These are phyloP conservation scores for Araneus ventricosus DNA, from an alignment of 1,140 invertebrate species.

Conservation along the genomic window DNA sequence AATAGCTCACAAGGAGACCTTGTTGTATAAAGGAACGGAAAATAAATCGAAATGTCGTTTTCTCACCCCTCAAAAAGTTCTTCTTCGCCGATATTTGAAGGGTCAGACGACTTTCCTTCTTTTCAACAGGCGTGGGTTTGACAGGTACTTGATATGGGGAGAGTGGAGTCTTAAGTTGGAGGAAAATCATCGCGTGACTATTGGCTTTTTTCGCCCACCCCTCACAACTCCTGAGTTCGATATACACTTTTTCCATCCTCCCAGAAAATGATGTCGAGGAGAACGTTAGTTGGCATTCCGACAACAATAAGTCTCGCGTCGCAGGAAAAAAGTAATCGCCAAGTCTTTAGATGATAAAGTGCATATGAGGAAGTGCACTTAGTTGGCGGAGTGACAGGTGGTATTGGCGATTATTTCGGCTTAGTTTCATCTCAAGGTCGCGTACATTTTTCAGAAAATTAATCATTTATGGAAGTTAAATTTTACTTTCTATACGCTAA, in stretches of 20 bases:
- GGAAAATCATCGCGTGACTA: slow-evolving; percentile 37
- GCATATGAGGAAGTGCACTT: no score
- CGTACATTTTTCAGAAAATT: no score
- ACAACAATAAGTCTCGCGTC: slow-evolving; percentile 4
- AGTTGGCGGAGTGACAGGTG: no score
- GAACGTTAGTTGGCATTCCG: slow-evolving; percentile 26
- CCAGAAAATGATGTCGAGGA: background rate
- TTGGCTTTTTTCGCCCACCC: background rate
- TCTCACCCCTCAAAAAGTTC: background rate
- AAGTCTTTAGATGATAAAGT: background rate
- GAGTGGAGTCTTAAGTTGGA: background rate
- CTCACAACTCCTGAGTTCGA: background rate
- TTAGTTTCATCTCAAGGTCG: no score
- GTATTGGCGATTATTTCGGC: no score
- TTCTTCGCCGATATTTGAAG: slow-evolving; percentile 11
- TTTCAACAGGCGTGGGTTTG: background rate
- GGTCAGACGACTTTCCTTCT: background rate
- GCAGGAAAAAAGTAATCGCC: background rate
- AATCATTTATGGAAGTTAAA: no score
- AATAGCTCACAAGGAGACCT: background rate
- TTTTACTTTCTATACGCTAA: no score
- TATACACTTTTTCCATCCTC: background rate
- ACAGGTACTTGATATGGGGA: slow-evolving; percentile 21
- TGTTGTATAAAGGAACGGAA: background rate
- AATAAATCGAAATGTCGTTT: slow-evolving; percentile 27